Conservation (phyloP, 2,113 vertebrate species). For the Lepus timidus region DNA sequence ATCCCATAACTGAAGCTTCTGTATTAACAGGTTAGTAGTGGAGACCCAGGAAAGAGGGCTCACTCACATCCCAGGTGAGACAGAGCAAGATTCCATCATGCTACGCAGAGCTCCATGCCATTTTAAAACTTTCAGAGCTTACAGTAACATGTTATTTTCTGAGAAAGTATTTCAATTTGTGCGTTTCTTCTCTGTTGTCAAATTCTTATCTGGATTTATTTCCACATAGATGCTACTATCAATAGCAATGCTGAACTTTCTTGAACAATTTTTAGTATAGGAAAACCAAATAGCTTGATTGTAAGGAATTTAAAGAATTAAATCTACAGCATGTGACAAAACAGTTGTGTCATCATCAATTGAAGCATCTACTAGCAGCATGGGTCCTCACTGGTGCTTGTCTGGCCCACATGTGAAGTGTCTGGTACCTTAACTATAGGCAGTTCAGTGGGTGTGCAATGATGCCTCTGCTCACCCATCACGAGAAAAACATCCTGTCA, state of each 20-base stretch:
- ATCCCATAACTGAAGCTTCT: accelerated
- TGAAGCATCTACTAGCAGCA: not conserved
- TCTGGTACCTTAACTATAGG: not conserved
- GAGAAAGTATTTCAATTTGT: not conserved
- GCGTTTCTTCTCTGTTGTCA: not conserved
- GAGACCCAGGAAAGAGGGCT: not conserved
- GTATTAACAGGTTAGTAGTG: not conserved
- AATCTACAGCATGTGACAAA: not conserved
- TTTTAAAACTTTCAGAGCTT: not conserved
- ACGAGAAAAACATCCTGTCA: not conserved
- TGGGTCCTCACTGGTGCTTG: not conserved
- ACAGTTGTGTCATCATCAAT: not conserved
- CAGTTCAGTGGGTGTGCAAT: not conserved
- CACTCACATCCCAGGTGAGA: not conserved
- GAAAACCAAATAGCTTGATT: not conserved
- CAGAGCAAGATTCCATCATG: not conserved
- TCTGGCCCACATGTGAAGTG: not conserved
- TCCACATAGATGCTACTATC: not conserved
- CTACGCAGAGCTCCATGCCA: not conserved
- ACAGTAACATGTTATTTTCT: not conserved
- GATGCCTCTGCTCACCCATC: not conserved
- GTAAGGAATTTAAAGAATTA: not conserved
- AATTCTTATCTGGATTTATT: constrained; percentile 9
- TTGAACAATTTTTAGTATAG: not conserved
- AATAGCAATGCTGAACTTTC: constrained; percentile 32